phyloP scores from a whole-genome alignment of 2,888 invertebrate species.

The Erebia epiphron region DNA sequence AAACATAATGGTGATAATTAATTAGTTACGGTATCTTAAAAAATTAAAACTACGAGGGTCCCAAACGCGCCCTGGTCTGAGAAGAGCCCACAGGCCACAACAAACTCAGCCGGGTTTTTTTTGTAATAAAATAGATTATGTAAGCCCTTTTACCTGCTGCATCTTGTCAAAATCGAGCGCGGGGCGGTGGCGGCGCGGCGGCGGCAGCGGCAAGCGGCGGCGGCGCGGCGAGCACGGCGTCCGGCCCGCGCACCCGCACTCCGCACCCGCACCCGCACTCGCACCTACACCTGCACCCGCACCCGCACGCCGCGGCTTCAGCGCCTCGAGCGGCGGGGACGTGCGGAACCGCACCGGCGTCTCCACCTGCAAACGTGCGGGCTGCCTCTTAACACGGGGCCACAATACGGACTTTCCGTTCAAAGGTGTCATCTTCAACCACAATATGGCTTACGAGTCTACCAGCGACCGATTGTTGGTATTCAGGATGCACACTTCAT shows the following conservation, averaged over 20 bases:
- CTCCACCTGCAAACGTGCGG: constrained; percentile 80
- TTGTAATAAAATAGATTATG: too few species aligned
- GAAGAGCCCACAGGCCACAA: too few species aligned
- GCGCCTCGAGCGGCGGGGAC: constrained; percentile 94
- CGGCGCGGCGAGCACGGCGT: constrained; percentile 72
- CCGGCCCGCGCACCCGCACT: constrained; percentile 75
- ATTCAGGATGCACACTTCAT: too few species aligned
- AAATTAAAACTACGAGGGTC: too few species aligned
- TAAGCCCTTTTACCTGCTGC: constrained; percentile 89
- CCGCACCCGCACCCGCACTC: constrained; percentile 36
- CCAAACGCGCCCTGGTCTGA: too few species aligned
- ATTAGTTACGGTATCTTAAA: too few species aligned
- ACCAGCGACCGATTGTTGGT: too few species aligned
- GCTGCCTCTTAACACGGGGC: constrained; percentile 37
- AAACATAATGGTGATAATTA: too few species aligned
- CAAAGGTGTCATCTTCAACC: background rate
- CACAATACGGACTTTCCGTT: background rate
- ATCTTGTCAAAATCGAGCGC: constrained; percentile 98
- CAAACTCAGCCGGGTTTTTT: too few species aligned
- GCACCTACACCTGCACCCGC: constrained; percentile 44
- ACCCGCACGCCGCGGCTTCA: constrained; percentile 88
- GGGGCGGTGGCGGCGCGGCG: constrained; percentile 87
- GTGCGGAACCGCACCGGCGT: constrained; percentile 95
- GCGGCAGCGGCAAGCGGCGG: constrained; percentile 70
- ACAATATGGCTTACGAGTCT: too few species aligned